phyloP scores from a whole-genome alignment of 2,113 vertebrate species.

The Actinemys pallida region DNA sequence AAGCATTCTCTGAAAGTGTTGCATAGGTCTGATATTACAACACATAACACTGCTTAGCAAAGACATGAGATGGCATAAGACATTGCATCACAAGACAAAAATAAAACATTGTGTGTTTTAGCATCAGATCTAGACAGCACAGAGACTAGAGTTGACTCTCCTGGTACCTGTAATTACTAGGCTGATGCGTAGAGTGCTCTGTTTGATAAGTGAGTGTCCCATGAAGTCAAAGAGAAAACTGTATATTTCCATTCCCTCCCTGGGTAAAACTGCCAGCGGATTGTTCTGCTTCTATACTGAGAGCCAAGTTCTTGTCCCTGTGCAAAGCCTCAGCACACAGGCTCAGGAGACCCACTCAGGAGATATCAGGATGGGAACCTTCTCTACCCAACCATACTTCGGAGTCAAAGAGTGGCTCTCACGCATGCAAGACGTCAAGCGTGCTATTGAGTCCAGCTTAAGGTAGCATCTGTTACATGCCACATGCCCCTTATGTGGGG shows the following conservation, averaged over 20 bases:
- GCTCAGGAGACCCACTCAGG: background rate
- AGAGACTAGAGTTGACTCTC: background rate
- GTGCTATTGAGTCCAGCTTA: background rate
- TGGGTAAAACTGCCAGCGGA: rapidly evolving
- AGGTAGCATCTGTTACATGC: background rate
- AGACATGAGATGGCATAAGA: background rate
- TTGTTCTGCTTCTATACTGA: rapidly evolving
- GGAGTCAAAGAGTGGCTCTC: background rate
- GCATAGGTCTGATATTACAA: slow-evolving; percentile 11
- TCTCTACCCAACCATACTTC: background rate
- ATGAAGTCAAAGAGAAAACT: background rate
- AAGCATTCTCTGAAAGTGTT: background rate
- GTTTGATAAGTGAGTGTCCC: background rate
- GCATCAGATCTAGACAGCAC: background rate
- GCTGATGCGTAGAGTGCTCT: background rate
- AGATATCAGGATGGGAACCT: background rate
- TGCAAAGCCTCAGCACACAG: background rate
- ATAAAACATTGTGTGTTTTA: background rate
- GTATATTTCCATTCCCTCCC: background rate
- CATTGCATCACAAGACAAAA: background rate
- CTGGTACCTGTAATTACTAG: background rate
- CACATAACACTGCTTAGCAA: background rate
- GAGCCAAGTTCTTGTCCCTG: background rate
- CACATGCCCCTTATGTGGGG: background rate
- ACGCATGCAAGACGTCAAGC: background rate